These are phyloP conservation scores for Siniperca chuatsi DNA, from an alignment of 2,113 vertebrate genomes.

Conservation along the genomic window DNA sequence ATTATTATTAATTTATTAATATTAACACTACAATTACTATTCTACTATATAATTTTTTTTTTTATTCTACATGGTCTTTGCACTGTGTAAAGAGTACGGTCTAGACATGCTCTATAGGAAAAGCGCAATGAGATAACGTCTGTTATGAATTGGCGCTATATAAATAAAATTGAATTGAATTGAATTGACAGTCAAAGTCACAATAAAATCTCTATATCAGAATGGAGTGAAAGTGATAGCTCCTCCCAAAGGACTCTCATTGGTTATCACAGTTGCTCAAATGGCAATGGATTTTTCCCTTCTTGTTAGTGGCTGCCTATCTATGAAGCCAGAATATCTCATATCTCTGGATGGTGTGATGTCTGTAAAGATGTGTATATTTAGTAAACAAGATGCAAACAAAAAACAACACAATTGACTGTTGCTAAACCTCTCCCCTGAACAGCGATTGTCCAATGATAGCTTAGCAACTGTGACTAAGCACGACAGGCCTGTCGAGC, in stretches of 20 bases:
- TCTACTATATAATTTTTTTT: no score
- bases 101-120: no score
- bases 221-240: background rate
- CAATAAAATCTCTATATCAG: background rate
- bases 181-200: conserved; percentile 7
- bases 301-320: conserved; percentile 12
- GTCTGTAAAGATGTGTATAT: background rate
- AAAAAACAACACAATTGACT: background rate
- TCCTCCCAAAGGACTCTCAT: background rate
- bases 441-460: background rate
- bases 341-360: background rate
- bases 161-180: no score
- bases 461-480: background rate
- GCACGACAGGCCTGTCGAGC: background rate
- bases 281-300: background rate
- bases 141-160: no score
- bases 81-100: no score
- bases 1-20: no score
- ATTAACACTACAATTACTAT: no score
- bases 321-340: background rate
- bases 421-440: background rate
- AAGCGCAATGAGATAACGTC: no score
- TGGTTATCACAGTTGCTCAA: conserved; percentile 34
- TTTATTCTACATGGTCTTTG: no score
- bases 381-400: conserved; percentile 13